Evolutionary conservation across 2,113 vertebrate genomes (phyloP).

Genomic region (Pelodiscus sinensis): DNA sequence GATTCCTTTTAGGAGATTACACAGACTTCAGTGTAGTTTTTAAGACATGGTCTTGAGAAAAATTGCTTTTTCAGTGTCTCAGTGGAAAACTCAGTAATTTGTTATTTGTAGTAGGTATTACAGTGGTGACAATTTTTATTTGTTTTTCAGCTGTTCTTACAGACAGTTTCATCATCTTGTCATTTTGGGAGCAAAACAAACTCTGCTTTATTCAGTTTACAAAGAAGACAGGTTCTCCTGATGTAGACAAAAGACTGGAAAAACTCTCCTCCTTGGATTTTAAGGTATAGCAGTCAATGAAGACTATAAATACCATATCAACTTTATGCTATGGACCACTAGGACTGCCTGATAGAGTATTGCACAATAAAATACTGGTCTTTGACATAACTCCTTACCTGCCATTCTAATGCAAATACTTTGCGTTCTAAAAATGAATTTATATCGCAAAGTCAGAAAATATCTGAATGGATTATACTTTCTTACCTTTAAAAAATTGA

Average conservation of each 20-base stretch:
- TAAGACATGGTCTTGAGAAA: constrained; percentile 55
- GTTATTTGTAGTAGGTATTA: constrained; percentile 25
- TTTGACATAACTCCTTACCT: not conserved
- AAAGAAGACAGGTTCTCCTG: constrained; percentile 84
- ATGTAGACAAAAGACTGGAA: constrained; percentile 82
- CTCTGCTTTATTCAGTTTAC: constrained; percentile 90
- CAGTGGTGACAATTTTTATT: constrained; percentile 50
- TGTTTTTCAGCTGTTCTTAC: constrained; percentile 86
- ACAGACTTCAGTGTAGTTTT: constrained; percentile 45
- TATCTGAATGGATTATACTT: not conserved
- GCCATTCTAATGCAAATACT: not conserved
- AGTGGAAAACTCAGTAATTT: constrained; percentile 35
- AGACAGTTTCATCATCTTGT: constrained; percentile 91
- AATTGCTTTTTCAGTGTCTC: constrained; percentile 58
- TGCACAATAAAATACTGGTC: not conserved
- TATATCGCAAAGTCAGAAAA: not conserved
- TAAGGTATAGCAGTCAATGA: constrained; percentile 80
- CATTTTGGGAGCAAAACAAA: constrained; percentile 90
- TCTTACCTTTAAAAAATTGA: constrained; percentile 16
- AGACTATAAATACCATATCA: not conserved
- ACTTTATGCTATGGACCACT: not conserved
- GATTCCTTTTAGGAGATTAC: constrained; percentile 62
- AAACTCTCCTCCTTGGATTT: constrained; percentile 92
- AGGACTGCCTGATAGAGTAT: not conserved
- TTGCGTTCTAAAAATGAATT: not conserved